Base-by-base conservation (phyloP, 2,113 vertebrate genomes). In the Blennius ocellaris region DNA sequence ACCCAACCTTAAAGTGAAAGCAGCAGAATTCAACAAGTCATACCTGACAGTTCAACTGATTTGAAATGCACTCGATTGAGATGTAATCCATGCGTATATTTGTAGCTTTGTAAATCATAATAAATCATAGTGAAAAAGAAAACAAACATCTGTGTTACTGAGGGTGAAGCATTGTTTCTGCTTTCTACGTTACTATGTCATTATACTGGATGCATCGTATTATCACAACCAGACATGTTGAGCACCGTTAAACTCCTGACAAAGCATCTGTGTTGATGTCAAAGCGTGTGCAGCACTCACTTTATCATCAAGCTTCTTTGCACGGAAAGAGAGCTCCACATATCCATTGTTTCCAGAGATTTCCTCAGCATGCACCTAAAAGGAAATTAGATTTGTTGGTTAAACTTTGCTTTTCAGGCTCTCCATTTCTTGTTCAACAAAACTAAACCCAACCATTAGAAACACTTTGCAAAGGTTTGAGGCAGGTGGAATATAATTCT, bases 281-380 rank as follows among this genome's bases (percentile, higher is more conserved):
- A 44, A 9, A 6, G 44, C 2, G 1, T 71, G 40, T n/a, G 47
- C 52, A 68, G 36, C 16, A 43, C 87, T 89, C 87, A 98, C 97
- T 96, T 98, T 97, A 93, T 98, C 96, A 0, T 98, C 97, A 68
- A 99, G 89, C 78, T 98, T 97, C 90, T 94, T 95, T 82, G 96
- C 97, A 0, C 94, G 94, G 91, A 99, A 97, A 53, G 93, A 93
- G 0, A 98, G 94, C 66, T 97, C 96, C 73, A 97, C 94, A 1
- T 97, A 98, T 73, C 97, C 96, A 0, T 96, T 97, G 93, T 99
- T 98, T 48, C 96, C 96, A 0, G 96, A 97, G 81, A 98, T 97
- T 91, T 98, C 97, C 85, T 99, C 96, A 0, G 97, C 96, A 2
- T 95, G 95, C 71, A 97, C 96, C 97, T 98, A 5, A 73, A 71